Evolutionary conservation across 2,113 vertebrate species (phyloP).

Genomic region (Crocuta crocuta): DNA sequence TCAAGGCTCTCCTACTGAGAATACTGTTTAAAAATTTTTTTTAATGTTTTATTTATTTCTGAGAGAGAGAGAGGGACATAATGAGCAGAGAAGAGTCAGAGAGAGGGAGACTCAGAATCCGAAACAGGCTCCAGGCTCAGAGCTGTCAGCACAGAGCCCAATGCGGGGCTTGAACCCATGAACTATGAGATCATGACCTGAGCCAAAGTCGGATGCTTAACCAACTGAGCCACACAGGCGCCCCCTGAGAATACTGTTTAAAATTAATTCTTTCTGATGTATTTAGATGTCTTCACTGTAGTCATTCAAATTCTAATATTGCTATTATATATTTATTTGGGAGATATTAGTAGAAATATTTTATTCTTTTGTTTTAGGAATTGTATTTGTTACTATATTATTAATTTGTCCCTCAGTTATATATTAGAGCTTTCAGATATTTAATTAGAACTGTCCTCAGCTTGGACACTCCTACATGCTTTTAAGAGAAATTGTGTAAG

Average conservation of each 20-base stretch:
- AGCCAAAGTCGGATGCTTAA: too few relatives aligned
- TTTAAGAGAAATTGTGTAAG: neutral
- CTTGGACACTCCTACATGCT: neutral
- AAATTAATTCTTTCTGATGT: neutral
- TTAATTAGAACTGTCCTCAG: neutral
- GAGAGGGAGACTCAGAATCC: too few relatives aligned
- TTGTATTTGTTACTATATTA: neutral
- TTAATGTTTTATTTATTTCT: too few relatives aligned
- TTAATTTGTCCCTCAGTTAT: neutral
- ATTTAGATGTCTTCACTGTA: neutral
- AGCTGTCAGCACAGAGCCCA: too few relatives aligned
- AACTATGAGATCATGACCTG: too few relatives aligned
- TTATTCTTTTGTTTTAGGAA: neutral
- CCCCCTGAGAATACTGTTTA: neutral
- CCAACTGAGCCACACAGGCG: too few relatives aligned
- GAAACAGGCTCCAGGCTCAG: too few relatives aligned
- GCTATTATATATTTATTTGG: neutral
- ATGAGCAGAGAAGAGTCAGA: too few relatives aligned
- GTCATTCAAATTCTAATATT: neutral
- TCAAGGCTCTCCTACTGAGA: neutral
- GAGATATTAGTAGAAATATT: neutral
- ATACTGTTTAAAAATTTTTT: neutral
- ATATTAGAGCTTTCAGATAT: neutral
- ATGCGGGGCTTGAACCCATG: too few relatives aligned
- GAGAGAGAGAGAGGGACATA: too few relatives aligned